Evolutionary conservation across 2,888 invertebrate species (phyloP).

Genomic region (Magallana nippona): DNA sequence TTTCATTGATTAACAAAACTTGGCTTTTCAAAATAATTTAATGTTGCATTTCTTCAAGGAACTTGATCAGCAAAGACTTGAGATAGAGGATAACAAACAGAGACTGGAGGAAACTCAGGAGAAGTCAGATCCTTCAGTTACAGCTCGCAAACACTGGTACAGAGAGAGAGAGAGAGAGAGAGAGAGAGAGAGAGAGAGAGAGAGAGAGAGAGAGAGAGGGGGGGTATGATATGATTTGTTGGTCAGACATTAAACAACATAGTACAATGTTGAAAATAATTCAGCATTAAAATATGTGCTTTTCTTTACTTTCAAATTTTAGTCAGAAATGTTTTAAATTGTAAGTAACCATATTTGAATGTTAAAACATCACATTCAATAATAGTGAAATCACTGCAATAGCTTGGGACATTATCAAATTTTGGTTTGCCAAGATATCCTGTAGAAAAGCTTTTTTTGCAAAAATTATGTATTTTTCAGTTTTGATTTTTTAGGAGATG

Average conservation of each 20-base stretch:
- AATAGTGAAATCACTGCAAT: neutral
- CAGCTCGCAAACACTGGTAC: conserved; percentile 46
- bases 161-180: no score
- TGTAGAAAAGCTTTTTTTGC: no score
- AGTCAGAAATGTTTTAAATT: conserved; percentile 20
- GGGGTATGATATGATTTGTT: no score
- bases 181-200: no score
- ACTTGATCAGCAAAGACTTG: conserved; percentile 28
- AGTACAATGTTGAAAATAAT: neutral
- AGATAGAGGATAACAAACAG: conserved; percentile 29
- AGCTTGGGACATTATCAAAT: neutral
- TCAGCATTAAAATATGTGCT: neutral
- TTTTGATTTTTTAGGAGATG: no score
- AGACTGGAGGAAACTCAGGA: conserved; percentile 37
- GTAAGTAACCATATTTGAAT: neutral
- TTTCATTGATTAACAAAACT: neutral
- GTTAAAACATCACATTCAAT: no score
- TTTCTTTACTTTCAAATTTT: neutral
- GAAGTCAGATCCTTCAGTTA: conserved; percentile 5
- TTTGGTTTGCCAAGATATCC: neutral
- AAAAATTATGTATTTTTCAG: no score
- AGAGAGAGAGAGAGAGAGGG: no score
- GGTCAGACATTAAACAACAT: no score
- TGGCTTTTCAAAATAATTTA: no score
- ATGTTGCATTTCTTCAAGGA: conserved; percentile 30